Base-by-base conservation (phyloP, 2,113 vertebrate genomes). In the Dicerorhinus sumatrensis region DNA sequence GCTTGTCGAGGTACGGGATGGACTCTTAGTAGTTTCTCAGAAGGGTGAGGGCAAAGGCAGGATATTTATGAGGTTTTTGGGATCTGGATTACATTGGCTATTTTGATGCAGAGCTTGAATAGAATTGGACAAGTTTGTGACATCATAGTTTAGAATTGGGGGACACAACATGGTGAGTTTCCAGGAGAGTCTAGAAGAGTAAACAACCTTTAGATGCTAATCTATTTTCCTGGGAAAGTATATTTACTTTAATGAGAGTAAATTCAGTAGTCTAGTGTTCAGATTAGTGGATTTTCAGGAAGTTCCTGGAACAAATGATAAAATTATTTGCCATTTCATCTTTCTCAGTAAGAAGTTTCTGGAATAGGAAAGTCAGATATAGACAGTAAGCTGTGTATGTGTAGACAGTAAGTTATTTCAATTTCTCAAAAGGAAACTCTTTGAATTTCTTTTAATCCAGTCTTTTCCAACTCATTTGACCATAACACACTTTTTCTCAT, bases 301-400 rank as follows among this genome's bases (percentile, higher is more conserved):
- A 58, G 54, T 81, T 88, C 46, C n/a, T 93, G 48, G n/a, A 82
- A 76, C 42, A 73, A 87, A 20, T 17, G 73, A 18, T 80, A 88
- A 48, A 27, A 63, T 87, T 63, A 60, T 87, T 89, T 91, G 25
- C 27, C 29, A 6, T 82, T 86, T 95, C 60, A 62, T 80, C 67
- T 92, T 56, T 77, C 87, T 54, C 65, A 17, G 54, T 60, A 89
- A 97, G 83, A 73, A 81, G 90, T 92, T 89, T 36, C 36, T 39
- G 18, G n/a, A 70, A 70, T 20, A 62, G 72, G 42, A 87, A 92
- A 39, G 6, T 92, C 77, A 85, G 11, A 58, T 8, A 11, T 46
- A 46, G 51, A 81, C 9, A 46, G 2, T 70, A 77, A 82, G 21
- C 29, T 65, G 3, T 23, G 5, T 21, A 3, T 54, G 10, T 84